phyloP scores from a whole-genome alignment of 1,140 invertebrate genomes.

The Acromyrmex charruanus region DNA sequence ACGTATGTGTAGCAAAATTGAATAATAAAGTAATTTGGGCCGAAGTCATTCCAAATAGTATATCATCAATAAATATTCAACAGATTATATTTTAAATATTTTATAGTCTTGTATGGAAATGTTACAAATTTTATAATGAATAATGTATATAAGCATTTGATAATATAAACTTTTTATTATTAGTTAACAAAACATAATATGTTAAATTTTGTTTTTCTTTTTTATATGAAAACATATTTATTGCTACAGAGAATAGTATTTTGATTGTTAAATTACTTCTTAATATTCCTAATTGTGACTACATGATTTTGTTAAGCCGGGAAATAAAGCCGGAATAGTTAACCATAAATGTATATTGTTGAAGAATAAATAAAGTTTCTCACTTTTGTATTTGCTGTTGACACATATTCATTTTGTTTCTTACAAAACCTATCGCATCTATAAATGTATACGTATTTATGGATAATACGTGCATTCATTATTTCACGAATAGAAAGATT shows the following conservation, averaged over 20 bases:
- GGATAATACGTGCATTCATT: background rate
- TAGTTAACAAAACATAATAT: constrained; percentile 39
- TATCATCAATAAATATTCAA: constrained; percentile 44
- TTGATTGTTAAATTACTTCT: constrained; percentile 44
- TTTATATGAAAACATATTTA: constrained; percentile 36
- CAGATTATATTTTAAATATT: constrained; percentile 24
- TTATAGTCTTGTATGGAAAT: constrained; percentile 10
- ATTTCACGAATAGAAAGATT: background rate
- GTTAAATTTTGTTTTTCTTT: constrained; percentile 18
- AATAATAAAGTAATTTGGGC: constrained; percentile 16
- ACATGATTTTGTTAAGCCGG: constrained; percentile 37
- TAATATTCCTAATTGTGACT: constrained; percentile 53
- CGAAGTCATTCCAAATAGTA: constrained; percentile 38
- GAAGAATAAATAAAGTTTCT: constrained; percentile 74
- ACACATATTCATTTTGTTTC: constrained; percentile 20
- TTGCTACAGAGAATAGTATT: constrained; percentile 23
- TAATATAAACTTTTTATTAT: constrained; percentile 52
- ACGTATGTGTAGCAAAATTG: constrained; percentile 16
- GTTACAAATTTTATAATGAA: constrained; percentile 57
- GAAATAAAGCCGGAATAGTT: constrained; percentile 9
- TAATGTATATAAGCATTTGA: constrained; percentile 42
- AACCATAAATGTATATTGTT: constrained; percentile 68
- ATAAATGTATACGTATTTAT: constrained; percentile 6
- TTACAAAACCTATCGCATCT: constrained; percentile 41
- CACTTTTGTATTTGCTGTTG: constrained; percentile 65